A percentile compares a stretch with the other conserved stretches of the same genome.
These are phyloP conservation scores for Myotis yumanensis DNA, from an alignment of 2,113 vertebrate species.

Conservation along the genomic window DNA sequence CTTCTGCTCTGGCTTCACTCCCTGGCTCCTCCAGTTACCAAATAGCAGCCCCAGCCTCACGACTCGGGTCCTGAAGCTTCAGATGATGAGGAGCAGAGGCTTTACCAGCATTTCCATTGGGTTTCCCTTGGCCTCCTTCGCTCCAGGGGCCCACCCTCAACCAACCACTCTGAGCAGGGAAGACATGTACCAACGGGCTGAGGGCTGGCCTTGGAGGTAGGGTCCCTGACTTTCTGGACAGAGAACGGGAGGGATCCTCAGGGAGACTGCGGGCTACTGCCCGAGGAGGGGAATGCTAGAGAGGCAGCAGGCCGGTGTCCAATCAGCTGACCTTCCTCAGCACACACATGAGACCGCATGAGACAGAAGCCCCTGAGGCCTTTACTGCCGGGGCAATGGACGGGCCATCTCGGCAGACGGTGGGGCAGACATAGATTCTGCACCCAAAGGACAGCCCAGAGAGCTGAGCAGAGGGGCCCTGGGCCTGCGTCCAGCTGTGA, in stretches of 20 bases:
- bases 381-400: background rate
- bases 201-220: background rate
- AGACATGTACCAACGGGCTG: background rate
- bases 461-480: background rate
- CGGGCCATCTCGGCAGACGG: background rate
- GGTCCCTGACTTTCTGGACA: background rate
- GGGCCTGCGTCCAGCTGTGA: rapidly evolving
- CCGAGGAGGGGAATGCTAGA: background rate
- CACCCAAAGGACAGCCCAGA: background rate
- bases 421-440: background rate
- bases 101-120: background rate
- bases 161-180: background rate
- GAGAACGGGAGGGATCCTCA: no score
- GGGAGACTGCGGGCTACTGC: background rate
- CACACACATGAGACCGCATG: rapidly evolving
- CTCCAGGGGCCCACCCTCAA: background rate
- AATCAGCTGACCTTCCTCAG: background rate
- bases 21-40: background rate
- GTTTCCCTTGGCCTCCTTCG: background rate
- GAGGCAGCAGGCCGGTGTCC: background rate
- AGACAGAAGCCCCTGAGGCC: background rate
- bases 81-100: no score
- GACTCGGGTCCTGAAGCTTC: background rate
- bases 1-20: background rate
- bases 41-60: background rate